Base-by-base conservation (phyloP, 2,888 invertebrate species). In the Synanthedon myopaeformis region DNA sequence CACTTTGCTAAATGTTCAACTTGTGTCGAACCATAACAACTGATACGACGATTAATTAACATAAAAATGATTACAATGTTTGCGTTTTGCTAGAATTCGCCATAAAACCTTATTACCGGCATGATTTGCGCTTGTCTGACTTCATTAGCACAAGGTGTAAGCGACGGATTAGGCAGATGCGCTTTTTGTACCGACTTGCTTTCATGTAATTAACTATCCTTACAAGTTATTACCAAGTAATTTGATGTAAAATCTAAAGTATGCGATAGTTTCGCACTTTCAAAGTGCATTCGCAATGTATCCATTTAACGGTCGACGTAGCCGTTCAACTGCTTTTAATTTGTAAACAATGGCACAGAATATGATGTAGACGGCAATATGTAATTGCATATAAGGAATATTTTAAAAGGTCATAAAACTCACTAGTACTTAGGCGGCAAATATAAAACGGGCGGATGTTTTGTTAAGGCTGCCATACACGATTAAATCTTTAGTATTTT, bases 241-340 rank as follows among this genome's bases (percentile, higher is more conserved):
- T 13, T 45, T 45, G 45, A 45, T 45, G 45, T 45, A 45, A 45
- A 45, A 14, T 45, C 6, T 45, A 45, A 45, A 45, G 13, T 42
- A 49, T 53, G 53, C 53, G 13, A 45, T 45, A 53, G 50, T 41
- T 53, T 53, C 53, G 53, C 53, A 53, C 49, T 49, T 49, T 17
- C 41, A 5, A 12, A 45, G 45, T 35, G 12, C 45, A 45, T 45
- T 10, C 45, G 45, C 14, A 45, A n/a, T 13, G 14, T 14, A 14
- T n/a, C 14, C 45, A 14, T 45, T 45, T 14, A 45, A 45, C 45
- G 45, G 45, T 45, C 45, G 45, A 45, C 45, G 14, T 23, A 45
- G 23, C 56, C 58, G 62, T 65, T 66, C 60, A 63, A 63, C 64
- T 60, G 55, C 55, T 52, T 64, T 65, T 59, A 65, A 65, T 58